Conservation (phyloP, 2,797 vertebrate genomes). For the Prunella strophiata region DNA sequence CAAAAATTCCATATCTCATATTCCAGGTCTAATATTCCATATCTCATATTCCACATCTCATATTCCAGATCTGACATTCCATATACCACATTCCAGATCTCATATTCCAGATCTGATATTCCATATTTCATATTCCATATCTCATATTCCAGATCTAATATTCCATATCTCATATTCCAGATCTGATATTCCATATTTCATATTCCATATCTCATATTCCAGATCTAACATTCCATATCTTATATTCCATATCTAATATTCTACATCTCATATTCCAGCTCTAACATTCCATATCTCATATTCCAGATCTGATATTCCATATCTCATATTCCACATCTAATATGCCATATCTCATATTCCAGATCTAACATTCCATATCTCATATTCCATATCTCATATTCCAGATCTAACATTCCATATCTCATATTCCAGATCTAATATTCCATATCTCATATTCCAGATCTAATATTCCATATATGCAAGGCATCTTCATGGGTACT, state of each 20-base stretch:
- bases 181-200: accelerated
- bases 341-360: no score
- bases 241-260: no score
- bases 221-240: accelerated
- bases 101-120: accelerated
- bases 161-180: neutral
- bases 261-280: accelerated
- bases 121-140: accelerated
- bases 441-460: accelerated
- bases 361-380: accelerated
- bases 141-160: accelerated
- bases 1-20: accelerated
- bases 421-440: accelerated
- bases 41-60: accelerated
- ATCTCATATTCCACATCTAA: accelerated
- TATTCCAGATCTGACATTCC: accelerated
- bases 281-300: accelerated
- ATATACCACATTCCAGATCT: accelerated
- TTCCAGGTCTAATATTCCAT: accelerated
- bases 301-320: accelerated
- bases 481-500: neutral
- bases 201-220: accelerated
- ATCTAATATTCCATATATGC: accelerated
- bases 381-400: accelerated
- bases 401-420: accelerated